These are phyloP conservation scores for Balanococcus diminutus DNA, from an alignment of 2,888 invertebrate genomes.

Conservation along the genomic window DNA sequence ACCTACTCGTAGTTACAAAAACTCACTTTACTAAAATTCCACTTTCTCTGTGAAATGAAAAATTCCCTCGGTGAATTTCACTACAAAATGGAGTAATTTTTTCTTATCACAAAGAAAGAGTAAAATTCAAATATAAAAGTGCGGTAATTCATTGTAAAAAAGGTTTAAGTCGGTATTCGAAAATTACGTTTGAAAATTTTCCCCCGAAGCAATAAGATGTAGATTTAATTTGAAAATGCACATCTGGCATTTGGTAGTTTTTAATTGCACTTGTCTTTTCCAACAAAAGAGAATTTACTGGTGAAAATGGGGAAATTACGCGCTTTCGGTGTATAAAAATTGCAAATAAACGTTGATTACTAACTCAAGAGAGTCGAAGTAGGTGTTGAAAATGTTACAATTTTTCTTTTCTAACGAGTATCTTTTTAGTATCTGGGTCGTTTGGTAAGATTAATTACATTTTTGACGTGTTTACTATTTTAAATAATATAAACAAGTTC, in stretches of 20 bases:
- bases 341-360: neutral
- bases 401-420: neutral
- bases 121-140: neutral
- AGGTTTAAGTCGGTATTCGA: neutral
- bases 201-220: neutral
- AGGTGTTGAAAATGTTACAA: neutral
- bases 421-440: neutral
- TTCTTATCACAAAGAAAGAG: neutral
- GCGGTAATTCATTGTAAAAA: neutral
- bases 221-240: neutral
- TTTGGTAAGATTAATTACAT: neutral
- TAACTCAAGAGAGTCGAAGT: neutral
- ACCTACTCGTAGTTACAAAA: neutral
- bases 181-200: neutral
- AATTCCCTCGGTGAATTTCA: neutral
- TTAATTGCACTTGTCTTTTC: neutral
- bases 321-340: neutral
- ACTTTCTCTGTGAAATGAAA: neutral
- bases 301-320: neutral
- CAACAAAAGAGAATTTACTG: neutral
- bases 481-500: constrained; percentile 17
- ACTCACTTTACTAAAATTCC: neutral
- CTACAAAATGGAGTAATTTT: neutral
- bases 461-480: neutral
- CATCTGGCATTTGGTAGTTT: neutral